These are phyloP conservation scores for Macrotus californicus DNA, from an alignment of 2,113 vertebrate genomes.

Conservation along the genomic window DNA sequence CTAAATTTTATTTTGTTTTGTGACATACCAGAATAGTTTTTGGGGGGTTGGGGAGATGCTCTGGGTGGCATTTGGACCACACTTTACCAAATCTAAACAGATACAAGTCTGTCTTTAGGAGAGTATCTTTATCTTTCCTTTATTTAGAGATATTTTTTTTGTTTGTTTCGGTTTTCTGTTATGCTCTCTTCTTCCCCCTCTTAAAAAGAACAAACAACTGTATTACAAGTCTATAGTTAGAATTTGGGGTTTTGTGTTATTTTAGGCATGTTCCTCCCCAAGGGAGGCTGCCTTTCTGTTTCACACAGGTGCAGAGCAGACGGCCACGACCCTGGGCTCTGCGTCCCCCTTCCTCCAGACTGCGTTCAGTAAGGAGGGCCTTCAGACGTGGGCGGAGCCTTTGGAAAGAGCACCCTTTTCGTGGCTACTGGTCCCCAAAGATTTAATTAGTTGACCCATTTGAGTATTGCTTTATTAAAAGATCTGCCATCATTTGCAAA, in stretches of 20 bases:
- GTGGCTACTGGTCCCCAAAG: neutral
- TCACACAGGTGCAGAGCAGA: conserved; percentile 54
- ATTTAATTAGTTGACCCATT: neutral
- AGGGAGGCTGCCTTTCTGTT: conserved; percentile 17
- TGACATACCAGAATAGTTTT: neutral
- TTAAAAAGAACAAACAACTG: conserved; percentile 43
- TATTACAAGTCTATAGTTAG: conserved; percentile 48
- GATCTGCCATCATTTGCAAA: neutral
- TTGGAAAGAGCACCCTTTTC: neutral
- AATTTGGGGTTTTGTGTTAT: conserved; percentile 55
- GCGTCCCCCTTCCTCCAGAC: neutral
- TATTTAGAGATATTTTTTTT: conserved; percentile 30
- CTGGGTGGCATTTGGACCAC: neutral
- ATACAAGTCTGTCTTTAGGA: neutral
- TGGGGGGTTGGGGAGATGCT: neutral
- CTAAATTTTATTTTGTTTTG: conserved; percentile 32
- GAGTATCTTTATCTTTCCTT: neutral
- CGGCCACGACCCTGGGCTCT: neutral
- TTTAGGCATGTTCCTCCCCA: conserved; percentile 34
- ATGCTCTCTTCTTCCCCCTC: neutral
- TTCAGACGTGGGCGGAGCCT: neutral
- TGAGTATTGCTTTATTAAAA: neutral
- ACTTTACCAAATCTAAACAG: neutral
- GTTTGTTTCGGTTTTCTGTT: conserved; percentile 36
- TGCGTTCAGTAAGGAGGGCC: neutral